These are phyloP conservation scores for Crossocerus cetratus DNA, from an alignment of 2,888 invertebrate species.

Conservation along the genomic window DNA sequence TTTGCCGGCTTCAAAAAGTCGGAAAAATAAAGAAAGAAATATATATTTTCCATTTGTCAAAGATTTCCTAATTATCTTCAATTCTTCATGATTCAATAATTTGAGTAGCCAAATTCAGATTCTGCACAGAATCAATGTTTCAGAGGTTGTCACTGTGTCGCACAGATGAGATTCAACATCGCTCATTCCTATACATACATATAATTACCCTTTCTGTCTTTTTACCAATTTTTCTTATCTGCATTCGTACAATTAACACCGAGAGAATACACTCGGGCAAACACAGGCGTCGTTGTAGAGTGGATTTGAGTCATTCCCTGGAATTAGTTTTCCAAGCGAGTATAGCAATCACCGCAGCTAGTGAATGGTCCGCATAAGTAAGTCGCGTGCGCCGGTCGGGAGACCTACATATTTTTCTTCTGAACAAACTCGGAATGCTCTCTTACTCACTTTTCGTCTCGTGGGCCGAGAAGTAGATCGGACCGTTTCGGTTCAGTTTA, in stretches of 20 bases:
- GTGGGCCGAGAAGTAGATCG: background rate
- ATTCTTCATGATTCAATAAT: too few relatives aligned
- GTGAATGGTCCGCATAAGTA: slow-evolving; percentile 44
- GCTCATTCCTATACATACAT: too few relatives aligned
- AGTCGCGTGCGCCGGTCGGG: slow-evolving; percentile 24
- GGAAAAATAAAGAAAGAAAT: too few relatives aligned
- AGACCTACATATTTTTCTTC: slow-evolving; percentile 55
- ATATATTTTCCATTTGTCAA: too few relatives aligned
- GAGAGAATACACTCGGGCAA: slow-evolving; percentile 19
- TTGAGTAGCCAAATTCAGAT: too few relatives aligned
- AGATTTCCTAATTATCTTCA: too few relatives aligned
- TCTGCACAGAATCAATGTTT: too few relatives aligned
- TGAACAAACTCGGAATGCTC: slow-evolving; percentile 30
- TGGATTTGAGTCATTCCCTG: slow-evolving; percentile 35
- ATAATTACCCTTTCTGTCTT: too few relatives aligned
- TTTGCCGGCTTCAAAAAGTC: too few relatives aligned
- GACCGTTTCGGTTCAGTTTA: too few relatives aligned
- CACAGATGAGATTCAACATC: too few relatives aligned
- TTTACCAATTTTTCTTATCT: background rate
- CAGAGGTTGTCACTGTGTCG: too few relatives aligned
- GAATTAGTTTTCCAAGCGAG: slow-evolving; percentile 35
- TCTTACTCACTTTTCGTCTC: slow-evolving; percentile 4
- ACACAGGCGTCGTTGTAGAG: slow-evolving; percentile 4
- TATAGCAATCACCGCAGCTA: slow-evolving; percentile 39
- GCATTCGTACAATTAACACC: slow-evolving; percentile 33